Percentiles rank a stretch among this genome's conserved stretches.
phyloP scores from a whole-genome alignment of 2,113 vertebrate genomes.

The Lycocorax pyrrhopterus region DNA sequence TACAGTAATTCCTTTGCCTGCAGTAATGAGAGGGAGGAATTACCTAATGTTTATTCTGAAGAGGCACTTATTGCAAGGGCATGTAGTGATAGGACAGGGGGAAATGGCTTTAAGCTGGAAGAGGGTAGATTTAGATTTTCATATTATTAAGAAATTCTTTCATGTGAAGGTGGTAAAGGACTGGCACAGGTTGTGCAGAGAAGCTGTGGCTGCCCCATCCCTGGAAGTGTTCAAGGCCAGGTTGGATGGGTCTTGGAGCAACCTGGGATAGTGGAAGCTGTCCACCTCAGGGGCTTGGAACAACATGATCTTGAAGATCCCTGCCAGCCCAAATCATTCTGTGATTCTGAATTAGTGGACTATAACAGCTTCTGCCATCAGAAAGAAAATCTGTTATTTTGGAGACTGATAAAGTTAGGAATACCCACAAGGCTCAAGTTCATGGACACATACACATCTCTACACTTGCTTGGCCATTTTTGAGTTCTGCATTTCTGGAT shows the following conservation, averaged over 20 bases:
- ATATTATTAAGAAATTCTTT: neutral
- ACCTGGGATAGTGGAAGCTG: rapidly evolving
- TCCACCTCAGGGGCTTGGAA: neutral
- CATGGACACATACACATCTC: neutral
- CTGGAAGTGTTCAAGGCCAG: neutral
- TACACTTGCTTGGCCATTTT: neutral
- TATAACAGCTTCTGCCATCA: neutral
- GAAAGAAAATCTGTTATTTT: neutral
- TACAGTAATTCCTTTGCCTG: neutral
- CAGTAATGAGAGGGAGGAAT: neutral
- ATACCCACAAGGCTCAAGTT: neutral
- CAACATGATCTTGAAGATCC: too few species aligned
- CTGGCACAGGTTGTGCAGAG: neutral
- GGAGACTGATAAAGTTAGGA: neutral
- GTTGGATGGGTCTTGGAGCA: neutral
- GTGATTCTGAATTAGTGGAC: neutral
- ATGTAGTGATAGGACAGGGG: too few species aligned
- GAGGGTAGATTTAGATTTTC: neutral
- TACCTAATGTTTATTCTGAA: neutral
- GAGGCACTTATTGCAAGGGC: neutral
- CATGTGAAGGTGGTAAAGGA: neutral
- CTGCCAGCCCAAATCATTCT: neutral
- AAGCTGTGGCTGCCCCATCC: neutral
- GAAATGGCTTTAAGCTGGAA: neutral
- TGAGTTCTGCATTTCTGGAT: neutral